These are phyloP conservation scores for Leucophenga varia DNA, from an alignment of 1,140 invertebrate genomes.

Conservation along the genomic window DNA sequence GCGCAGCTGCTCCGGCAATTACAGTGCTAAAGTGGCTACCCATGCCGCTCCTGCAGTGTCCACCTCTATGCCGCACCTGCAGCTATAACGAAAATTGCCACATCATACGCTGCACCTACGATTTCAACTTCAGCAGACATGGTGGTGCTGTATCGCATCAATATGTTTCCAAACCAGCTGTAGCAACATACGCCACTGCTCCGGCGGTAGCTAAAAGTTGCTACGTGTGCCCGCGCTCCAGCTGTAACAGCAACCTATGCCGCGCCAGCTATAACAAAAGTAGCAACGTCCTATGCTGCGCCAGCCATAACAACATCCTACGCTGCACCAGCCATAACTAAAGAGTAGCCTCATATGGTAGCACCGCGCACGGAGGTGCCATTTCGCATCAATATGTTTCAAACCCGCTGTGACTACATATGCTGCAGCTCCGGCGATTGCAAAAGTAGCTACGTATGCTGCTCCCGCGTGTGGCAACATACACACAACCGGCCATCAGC, in stretches of 20 bases:
- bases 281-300: constrained; percentile 15
- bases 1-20: neutral
- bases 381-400: constrained; percentile 31
- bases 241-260: constrained; percentile 2
- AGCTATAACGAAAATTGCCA: constrained; percentile 3
- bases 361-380: constrained; percentile 18
- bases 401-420: constrained; percentile 24
- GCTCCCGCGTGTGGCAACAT: constrained; percentile 18
- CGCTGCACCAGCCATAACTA: constrained; percentile 20
- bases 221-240: constrained; percentile 20
- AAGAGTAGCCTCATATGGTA: constrained; percentile 19
- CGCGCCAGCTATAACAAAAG: constrained; percentile 18
- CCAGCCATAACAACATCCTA: constrained; percentile 19
- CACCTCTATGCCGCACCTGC: constrained; percentile 3
- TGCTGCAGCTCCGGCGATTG: constrained; percentile 18
- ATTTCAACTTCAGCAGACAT: neutral
- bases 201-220: constrained; percentile 16
- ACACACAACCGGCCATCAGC: constrained; percentile 21
- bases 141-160: constrained; percentile 8
- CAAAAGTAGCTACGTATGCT: constrained; percentile 22
- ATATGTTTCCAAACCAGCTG: constrained; percentile 10
- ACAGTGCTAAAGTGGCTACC: too few relatives aligned
- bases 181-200: constrained; percentile 9
- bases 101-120: neutral
- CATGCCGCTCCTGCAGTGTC: constrained; percentile 4